These are phyloP conservation scores for Brachypterus glaber DNA, from an alignment of 2,888 invertebrate genomes.

Conservation along the genomic window DNA sequence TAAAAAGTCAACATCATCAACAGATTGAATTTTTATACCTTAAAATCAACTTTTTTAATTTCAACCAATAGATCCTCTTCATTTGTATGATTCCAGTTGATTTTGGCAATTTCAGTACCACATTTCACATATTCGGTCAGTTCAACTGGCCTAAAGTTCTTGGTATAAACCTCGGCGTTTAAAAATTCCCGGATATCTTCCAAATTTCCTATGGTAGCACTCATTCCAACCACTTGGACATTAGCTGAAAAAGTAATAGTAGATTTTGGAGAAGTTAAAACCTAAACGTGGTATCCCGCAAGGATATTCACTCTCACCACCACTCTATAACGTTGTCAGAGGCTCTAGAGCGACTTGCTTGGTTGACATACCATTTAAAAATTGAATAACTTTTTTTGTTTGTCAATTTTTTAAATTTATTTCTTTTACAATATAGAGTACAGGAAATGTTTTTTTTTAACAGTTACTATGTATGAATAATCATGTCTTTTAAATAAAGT, in stretches of 20 bases:
- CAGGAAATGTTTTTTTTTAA: no score
- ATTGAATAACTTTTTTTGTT: no score
- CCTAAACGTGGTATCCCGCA: slow-evolving; percentile 7
- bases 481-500: no score
- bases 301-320: no score
- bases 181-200: slow-evolving; percentile 72
- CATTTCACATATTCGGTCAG: slow-evolving; percentile 76
- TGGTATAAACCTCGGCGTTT: slow-evolving; percentile 68
- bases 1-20: slow-evolving; percentile 8
- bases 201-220: slow-evolving; percentile 92
- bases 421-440: no score
- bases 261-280: slow-evolving; percentile 8
- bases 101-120: slow-evolving; percentile 45
- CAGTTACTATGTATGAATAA: no score
- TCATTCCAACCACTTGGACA: slow-evolving; percentile 92
- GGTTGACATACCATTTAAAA: no score
- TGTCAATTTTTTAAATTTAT: no score
- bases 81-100: slow-evolving; percentile 43
- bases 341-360: no score
- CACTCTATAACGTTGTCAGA: no score
- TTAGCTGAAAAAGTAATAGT: slow-evolving; percentile 39
- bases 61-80: slow-evolving; percentile 47
- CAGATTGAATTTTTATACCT: slow-evolving; percentile 31
- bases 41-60: slow-evolving; percentile 44
- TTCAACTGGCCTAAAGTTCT: slow-evolving; percentile 83